Evolutionary conservation across 2,888 invertebrate genomes (phyloP).

Genomic region (Orchestes rusci): DNA sequence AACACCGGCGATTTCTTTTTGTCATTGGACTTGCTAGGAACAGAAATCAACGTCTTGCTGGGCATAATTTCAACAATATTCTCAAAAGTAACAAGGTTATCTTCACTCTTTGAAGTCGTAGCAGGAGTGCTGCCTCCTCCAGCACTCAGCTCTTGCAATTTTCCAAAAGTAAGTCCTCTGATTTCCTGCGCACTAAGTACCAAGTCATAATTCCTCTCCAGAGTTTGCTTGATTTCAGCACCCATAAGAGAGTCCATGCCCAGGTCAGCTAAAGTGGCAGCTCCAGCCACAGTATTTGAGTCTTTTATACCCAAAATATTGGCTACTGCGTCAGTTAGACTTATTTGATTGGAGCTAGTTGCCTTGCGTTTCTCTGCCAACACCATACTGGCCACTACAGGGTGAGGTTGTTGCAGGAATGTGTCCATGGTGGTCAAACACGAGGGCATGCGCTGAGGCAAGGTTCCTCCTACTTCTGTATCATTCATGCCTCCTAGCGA

Average conservation of each 20-base stretch:
- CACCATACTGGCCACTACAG: conserved; percentile 77
- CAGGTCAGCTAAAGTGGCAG: conserved; percentile 80
- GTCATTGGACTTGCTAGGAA: conserved; percentile 51
- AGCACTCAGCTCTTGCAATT: conserved; percentile 55
- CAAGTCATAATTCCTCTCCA: conserved; percentile 88
- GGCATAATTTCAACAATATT: conserved; percentile 63
- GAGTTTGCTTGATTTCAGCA: conserved; percentile 94
- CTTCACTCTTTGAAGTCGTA: conserved; percentile 31
- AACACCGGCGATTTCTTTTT: conserved; percentile 51
- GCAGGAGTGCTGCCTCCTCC: conserved; percentile 30
- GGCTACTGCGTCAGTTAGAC: conserved; percentile 71
- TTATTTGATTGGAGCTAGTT: conserved; percentile 50
- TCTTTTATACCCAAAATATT: conserved; percentile 91
- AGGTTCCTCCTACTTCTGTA: conserved; percentile 87
- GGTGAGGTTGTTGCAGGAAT: conserved; percentile 83
- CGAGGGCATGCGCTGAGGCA: conserved; percentile 93
- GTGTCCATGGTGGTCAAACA: conserved; percentile 83
- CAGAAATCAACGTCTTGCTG: conserved; percentile 58
- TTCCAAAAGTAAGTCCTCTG: conserved; percentile 69
- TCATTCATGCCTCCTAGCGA: conserved; percentile 79
- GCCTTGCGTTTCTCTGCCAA: conserved; percentile 76
- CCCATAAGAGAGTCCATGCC: conserved; percentile 99
- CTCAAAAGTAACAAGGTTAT: conserved; percentile 48
- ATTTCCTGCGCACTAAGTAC: conserved; percentile 88
- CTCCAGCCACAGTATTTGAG: conserved; percentile 64